phyloP scores from a whole-genome alignment of 2,888 invertebrate species.

The Alentia gelatinosa region DNA sequence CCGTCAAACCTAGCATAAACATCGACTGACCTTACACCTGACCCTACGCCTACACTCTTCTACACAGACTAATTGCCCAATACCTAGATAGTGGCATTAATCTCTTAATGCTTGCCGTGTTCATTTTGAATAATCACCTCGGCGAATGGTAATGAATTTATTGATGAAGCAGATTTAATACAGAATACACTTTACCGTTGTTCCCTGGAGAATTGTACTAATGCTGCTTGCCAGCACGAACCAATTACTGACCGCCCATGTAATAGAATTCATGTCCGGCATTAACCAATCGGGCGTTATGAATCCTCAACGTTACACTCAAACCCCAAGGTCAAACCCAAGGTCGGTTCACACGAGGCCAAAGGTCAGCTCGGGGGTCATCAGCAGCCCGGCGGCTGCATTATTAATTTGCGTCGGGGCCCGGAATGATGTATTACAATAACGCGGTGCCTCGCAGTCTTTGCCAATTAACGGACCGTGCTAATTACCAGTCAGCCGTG shows the following conservation, averaged over 20 bases:
- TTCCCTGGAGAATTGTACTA: no score
- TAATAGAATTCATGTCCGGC: neutral
- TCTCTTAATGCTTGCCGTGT: no score
- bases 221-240: no score
- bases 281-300: neutral
- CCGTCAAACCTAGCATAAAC: no score
- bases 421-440: neutral
- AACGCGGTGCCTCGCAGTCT: neutral
- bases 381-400: neutral
- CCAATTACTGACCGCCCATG: neutral
- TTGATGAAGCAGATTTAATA: no score
- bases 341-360: neutral
- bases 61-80: no score
- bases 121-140: no score
- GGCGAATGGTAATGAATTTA: no score
- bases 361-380: neutral
- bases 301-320: neutral
- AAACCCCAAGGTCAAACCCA: neutral
- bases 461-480: neutral
- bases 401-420: neutral
- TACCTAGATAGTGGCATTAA: no score
- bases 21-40: no score
- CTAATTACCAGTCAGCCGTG: neutral
- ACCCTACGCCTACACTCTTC: no score
- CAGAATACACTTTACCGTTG: no score